Evolutionary conservation across 1,140 invertebrate genomes (phyloP).

Genomic region (Tribolium castaneum): DNA sequence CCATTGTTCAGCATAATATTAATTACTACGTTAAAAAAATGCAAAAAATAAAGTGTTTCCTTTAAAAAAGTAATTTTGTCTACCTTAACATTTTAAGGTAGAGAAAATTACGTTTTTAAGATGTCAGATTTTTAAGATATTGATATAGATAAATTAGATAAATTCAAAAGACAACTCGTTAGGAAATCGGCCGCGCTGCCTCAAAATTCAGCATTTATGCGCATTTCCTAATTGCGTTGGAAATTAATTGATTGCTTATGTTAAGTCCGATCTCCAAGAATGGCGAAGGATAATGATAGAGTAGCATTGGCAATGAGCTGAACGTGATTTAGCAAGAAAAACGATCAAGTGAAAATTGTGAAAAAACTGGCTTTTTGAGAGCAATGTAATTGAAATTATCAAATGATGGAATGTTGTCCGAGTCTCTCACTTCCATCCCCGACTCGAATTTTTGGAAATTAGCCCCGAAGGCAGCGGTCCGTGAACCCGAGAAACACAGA

Average conservation of each 20-base stretch:
- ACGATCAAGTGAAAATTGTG: neutral
- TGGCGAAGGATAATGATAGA: neutral
- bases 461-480: neutral
- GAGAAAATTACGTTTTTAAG: no score
- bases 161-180: no score
- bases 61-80: no score
- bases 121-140: no score
- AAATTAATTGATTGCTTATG: neutral
- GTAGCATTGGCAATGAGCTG: neutral
- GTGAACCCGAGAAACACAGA: neutral
- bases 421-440: neutral
- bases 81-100: no score
- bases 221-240: neutral
- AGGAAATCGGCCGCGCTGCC: no score
- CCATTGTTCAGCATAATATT: no score
- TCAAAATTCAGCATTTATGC: no score
- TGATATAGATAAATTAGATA: no score
- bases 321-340: neutral
- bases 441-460: neutral
- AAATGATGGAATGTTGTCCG: neutral
- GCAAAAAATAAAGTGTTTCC: no score
- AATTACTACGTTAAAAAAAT: no score
- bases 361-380: neutral
- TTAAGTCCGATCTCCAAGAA: neutral
- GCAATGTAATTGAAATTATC: neutral